Conservation (phyloP, 2,113 vertebrate species). For the Saimiri boliviensis region DNA sequence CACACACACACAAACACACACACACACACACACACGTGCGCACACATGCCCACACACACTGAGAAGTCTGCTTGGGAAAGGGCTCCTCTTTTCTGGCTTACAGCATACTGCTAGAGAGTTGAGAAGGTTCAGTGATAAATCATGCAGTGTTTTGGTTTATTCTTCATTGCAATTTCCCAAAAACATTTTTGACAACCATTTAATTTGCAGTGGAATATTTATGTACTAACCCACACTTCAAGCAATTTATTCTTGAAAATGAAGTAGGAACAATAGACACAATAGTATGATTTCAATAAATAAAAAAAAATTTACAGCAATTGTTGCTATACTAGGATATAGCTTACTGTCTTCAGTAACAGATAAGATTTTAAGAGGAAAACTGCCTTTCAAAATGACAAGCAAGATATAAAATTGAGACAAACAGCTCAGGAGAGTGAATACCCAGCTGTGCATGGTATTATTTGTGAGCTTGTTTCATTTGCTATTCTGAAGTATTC, state of each 20-base stretch:
- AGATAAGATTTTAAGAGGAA: slow-evolving; percentile 60
- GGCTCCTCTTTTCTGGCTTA: not conserved
- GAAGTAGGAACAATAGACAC: slow-evolving; percentile 50
- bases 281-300: slow-evolving; percentile 60
- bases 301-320: slow-evolving; percentile 61
- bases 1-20: no score
- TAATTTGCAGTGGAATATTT: slow-evolving; percentile 65
- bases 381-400: slow-evolving; percentile 57
- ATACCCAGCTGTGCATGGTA: not conserved
- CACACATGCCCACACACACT: not conserved
- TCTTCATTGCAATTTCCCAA: slow-evolving; percentile 43
- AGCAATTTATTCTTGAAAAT: slow-evolving; percentile 59
- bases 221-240: slow-evolving; percentile 50
- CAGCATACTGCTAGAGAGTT: not conserved
- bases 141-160: not conserved
- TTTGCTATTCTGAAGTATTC: slow-evolving; percentile 16
- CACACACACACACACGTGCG: no score
- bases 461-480: slow-evolving; percentile 10
- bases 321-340: slow-evolving; percentile 49
- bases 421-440: slow-evolving; percentile 32
- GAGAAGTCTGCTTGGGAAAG: not conserved
- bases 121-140: slow-evolving; percentile 15
- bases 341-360: slow-evolving; percentile 47
- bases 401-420: slow-evolving; percentile 48
- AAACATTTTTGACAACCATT: slow-evolving; percentile 66